A percentile compares a stretch with the other conserved stretches of the same genome.
Conservation (phyloP, 2,888 invertebrate species). For the Andrena minutula region DNA sequence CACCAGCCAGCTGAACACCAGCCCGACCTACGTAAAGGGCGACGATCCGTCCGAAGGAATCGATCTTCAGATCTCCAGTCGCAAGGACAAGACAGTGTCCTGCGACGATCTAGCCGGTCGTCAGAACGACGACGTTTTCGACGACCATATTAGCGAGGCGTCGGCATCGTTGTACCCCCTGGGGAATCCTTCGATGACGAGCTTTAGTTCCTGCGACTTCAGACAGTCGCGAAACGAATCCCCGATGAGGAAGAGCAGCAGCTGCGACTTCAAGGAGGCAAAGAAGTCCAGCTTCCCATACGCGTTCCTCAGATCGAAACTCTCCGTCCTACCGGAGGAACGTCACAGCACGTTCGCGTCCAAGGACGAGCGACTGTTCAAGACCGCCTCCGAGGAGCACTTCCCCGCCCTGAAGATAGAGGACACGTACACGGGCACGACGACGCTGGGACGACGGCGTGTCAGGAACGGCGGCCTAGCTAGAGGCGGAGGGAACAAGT, state of each 20-base stretch:
- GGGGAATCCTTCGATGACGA: slow-evolving; percentile 42
- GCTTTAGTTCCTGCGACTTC: slow-evolving; percentile 79
- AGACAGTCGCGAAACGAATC: slow-evolving; percentile 72
- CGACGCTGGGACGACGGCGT: slow-evolving; percentile 81
- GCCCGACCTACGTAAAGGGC: slow-evolving; percentile 89
- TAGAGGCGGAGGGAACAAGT: slow-evolving; percentile 50
- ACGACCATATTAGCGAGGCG: slow-evolving; percentile 50
- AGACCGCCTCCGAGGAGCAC: slow-evolving; percentile 88
- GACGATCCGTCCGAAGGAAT: slow-evolving; percentile 93
- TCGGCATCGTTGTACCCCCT: slow-evolving; percentile 45
- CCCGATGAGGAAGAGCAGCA: slow-evolving; percentile 79
- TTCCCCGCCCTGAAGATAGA: slow-evolving; percentile 84
- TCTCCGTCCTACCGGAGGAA: slow-evolving; percentile 92
- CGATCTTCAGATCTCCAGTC: slow-evolving; percentile 86
- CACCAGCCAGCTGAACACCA: slow-evolving; percentile 90
- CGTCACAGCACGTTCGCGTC: slow-evolving; percentile 80
- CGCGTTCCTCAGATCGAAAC: slow-evolving; percentile 91
- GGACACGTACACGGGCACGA: slow-evolving; percentile 81
- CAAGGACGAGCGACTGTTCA: slow-evolving; percentile 86
- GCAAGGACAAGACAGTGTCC: slow-evolving; percentile 82
- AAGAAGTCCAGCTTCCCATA: slow-evolving; percentile 91
- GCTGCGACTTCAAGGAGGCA: slow-evolving; percentile 83
- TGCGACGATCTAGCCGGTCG: slow-evolving; percentile 80
- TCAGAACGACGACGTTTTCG: slow-evolving; percentile 71
- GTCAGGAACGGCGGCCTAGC: slow-evolving; percentile 67